A percentile compares a stretch with the other conserved stretches of the same genome.
Evolutionary conservation across 1,140 invertebrate genomes (phyloP).

Genomic region (Pentalonia nigronervosa): DNA sequence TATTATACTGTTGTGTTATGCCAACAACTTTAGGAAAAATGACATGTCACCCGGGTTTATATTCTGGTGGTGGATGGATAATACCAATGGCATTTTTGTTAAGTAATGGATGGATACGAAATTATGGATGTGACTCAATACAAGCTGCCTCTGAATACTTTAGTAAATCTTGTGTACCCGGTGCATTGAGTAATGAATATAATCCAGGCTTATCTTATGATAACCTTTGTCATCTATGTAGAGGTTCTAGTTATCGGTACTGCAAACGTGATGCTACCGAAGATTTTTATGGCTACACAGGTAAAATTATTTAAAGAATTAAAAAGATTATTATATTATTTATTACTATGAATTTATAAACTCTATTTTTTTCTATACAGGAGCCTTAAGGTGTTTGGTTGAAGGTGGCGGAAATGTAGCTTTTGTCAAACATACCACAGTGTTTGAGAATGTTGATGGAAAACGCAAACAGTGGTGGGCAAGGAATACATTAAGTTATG

Average conservation of each 20-base stretch:
- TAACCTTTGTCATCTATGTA: conserved; percentile 93
- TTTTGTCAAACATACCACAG: conserved; percentile 92
- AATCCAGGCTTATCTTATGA: conserved; percentile 83
- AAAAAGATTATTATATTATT: not conserved
- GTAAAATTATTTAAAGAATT: conserved; percentile 60
- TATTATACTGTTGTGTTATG: not conserved
- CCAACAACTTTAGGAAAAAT: conserved; percentile 70
- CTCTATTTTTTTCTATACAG: conserved; percentile 61
- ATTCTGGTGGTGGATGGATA: conserved; percentile 93
- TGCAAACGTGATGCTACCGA: conserved; percentile 86
- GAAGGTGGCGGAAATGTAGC: conserved; percentile 95
- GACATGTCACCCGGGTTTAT: conserved; percentile 92
- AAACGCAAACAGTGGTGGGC: conserved; percentile 92
- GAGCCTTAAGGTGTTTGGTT: conserved; percentile 90
- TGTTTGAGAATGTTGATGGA: conserved; percentile 89
- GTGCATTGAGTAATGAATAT: conserved; percentile 84
- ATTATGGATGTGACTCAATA: conserved; percentile 89
- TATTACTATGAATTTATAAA: conserved; percentile 6
- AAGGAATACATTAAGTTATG: conserved; percentile 86
- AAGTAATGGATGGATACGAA: conserved; percentile 90
- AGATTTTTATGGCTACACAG: conserved; percentile 88
- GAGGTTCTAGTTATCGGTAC: conserved; percentile 82
- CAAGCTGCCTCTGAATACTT: conserved; percentile 92
- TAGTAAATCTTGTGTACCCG: conserved; percentile 88
- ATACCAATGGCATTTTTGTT: conserved; percentile 92